Percentiles rank a stretch among this genome's conserved stretches.
Conservation (phyloP, 2,888 invertebrate genomes). For the Conus canariensis region DNA sequence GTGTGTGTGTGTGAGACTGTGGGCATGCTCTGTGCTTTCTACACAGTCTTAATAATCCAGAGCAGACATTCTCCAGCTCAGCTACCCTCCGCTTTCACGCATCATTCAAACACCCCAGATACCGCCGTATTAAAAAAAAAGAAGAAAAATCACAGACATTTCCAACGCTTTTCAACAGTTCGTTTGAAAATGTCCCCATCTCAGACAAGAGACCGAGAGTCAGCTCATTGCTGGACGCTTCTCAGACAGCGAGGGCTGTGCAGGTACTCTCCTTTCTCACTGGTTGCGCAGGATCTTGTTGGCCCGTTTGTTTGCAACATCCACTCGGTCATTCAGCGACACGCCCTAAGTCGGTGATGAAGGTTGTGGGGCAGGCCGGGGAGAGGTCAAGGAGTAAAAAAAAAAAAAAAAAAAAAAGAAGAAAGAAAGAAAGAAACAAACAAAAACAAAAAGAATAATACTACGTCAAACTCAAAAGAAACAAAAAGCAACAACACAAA, state of each 20-base stretch:
- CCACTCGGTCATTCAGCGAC: slow-evolving; percentile 70
- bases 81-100: too few species aligned
- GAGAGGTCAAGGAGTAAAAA: slow-evolving; percentile 47
- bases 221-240: too few species aligned
- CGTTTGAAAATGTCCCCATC: too few species aligned
- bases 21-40: too few species aligned
- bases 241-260: too few species aligned
- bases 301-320: slow-evolving; percentile 72
- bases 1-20: background rate
- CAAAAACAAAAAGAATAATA: slow-evolving; percentile 36
- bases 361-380: background rate
- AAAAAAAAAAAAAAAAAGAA: slow-evolving; percentile 39
- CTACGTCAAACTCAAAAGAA: slow-evolving; percentile 13
- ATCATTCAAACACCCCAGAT: too few species aligned
- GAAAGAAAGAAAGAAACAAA: background rate
- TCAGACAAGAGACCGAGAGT: too few species aligned
- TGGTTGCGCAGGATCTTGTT: slow-evolving; percentile 67
- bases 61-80: too few species aligned
- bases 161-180: too few species aligned
- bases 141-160: too few species aligned
- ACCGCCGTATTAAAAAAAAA: too few species aligned
- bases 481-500: background rate
- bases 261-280: background rate
- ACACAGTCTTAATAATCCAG: too few species aligned
- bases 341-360: slow-evolving; percentile 57